These are phyloP conservation scores for Nineta flava DNA, from an alignment of 2,888 invertebrate species.

Conservation along the genomic window DNA sequence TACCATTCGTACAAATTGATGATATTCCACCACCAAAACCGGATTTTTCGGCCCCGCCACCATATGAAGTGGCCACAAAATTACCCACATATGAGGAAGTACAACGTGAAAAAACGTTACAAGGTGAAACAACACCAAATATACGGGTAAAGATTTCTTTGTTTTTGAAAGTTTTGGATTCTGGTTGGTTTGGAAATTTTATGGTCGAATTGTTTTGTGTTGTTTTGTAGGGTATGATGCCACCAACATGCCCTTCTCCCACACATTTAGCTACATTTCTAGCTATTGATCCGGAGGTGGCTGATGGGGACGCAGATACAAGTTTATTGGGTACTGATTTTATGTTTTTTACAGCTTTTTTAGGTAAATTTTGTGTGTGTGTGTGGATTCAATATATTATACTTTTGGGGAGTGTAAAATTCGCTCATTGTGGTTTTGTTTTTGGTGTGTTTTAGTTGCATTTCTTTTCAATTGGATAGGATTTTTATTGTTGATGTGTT, in stretches of 20 bases:
- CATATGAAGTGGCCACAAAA: constrained; percentile 73
- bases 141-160: neutral
- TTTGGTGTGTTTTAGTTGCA: constrained; percentile 45
- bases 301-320: constrained; percentile 59
- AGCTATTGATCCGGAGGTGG: constrained; percentile 58
- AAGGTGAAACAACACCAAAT: constrained; percentile 43
- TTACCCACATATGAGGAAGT: constrained; percentile 87
- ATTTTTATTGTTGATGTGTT: constrained; percentile 79
- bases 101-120: constrained; percentile 68
- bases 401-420: too few relatives aligned
- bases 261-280: constrained; percentile 52
- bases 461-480: constrained; percentile 96
- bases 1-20: constrained; percentile 18
- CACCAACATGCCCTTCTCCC: constrained; percentile 25
- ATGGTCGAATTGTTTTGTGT: too few relatives aligned
- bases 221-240: constrained; percentile 10
- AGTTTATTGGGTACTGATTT: constrained; percentile 80
- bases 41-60: constrained; percentile 76
- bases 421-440: too few relatives aligned
- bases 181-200: neutral
- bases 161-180: neutral
- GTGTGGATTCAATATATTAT: too few relatives aligned
- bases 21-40: constrained; percentile 70
- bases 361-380: constrained; percentile 48
- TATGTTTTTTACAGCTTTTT: constrained; percentile 84